These are phyloP conservation scores for Brachionus rubens DNA, from an alignment of 1,140 invertebrate genomes.

Conservation along the genomic window DNA sequence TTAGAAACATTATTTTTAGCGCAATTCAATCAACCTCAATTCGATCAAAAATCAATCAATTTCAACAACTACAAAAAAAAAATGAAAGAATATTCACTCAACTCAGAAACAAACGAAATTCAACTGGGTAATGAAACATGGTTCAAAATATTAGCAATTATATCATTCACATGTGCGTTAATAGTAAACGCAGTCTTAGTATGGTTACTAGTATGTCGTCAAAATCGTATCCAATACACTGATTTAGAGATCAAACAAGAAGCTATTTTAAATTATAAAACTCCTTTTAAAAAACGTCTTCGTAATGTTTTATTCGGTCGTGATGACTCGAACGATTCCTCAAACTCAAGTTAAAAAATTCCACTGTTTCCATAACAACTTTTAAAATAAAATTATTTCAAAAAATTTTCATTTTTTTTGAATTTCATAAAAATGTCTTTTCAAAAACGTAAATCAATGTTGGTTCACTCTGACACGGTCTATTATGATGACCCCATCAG, in stretches of 20 bases:
- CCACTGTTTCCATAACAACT: not conserved
- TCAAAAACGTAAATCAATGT: not conserved
- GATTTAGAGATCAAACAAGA: slow-evolving; percentile 17
- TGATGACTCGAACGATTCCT: not conserved
- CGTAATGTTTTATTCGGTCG: not conserved
- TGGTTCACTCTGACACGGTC: not conserved
- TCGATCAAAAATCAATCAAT: too few relatives aligned
- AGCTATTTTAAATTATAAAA: not conserved
- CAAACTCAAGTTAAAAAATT: slow-evolving; percentile 24
- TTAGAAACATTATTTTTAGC: too few relatives aligned
- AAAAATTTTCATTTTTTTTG: slow-evolving; percentile 2
- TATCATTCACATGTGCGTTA: slow-evolving; percentile 18
- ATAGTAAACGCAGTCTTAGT: slow-evolving; percentile 3
- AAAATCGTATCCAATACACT: not conserved
- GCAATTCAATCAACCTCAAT: too few relatives aligned
- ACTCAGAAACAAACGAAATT: not conserved
- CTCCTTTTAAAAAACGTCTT: not conserved
- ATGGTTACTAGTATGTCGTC: slow-evolving; percentile 4
- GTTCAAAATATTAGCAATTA: slow-evolving; percentile 18
- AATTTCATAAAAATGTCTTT: not conserved
- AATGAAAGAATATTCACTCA: not conserved
- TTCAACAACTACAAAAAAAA: too few relatives aligned
- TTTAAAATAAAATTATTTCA: not conserved
- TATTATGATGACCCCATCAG: not conserved
- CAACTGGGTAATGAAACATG: slow-evolving; percentile 8